Evolutionary conservation across 2,888 invertebrate genomes (phyloP).

Genomic region (Drosophila paranaensis): DNA sequence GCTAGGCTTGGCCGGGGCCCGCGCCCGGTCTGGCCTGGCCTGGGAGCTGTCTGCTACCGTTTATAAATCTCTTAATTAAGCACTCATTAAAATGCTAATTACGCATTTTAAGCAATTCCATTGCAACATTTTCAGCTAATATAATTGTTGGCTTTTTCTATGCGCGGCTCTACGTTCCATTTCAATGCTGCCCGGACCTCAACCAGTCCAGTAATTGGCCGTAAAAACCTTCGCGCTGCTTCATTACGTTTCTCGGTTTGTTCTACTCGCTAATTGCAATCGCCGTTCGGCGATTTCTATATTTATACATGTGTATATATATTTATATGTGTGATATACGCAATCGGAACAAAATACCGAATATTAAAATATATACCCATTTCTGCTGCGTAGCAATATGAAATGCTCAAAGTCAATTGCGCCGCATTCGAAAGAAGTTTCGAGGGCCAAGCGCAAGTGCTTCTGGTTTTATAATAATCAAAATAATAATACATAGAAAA

Average conservation of each 20-base stretch:
- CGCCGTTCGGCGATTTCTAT: conserved; percentile 20
- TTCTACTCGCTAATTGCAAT: conserved; percentile 40
- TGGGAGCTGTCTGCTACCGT: conserved; percentile 49
- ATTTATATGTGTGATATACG: too few relatives aligned
- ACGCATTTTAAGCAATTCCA: conserved; percentile 54
- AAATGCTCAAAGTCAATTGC: neutral
- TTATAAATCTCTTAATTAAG: conserved; percentile 73
- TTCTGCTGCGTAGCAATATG: neutral
- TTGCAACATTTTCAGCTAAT: conserved; percentile 41
- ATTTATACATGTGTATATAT: neutral
- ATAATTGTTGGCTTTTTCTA: conserved; percentile 23
- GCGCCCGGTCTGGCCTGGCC: neutral
- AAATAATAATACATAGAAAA: too few relatives aligned
- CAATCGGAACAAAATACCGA: too few relatives aligned
- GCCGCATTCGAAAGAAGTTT: neutral
- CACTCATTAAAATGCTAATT: conserved; percentile 64
- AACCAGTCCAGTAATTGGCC: conserved; percentile 30
- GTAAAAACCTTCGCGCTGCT: conserved; percentile 36
- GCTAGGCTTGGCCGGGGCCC: neutral
- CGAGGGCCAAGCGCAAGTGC: too few relatives aligned
- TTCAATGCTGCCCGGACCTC: conserved; percentile 38
- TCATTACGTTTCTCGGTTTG: conserved; percentile 39
- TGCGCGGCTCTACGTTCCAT: conserved; percentile 36
- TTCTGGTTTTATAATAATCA: too few relatives aligned
- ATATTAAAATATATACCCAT: neutral